phyloP scores from a whole-genome alignment of 2,113 vertebrate species.

The Neomonachus schauinslandi region DNA sequence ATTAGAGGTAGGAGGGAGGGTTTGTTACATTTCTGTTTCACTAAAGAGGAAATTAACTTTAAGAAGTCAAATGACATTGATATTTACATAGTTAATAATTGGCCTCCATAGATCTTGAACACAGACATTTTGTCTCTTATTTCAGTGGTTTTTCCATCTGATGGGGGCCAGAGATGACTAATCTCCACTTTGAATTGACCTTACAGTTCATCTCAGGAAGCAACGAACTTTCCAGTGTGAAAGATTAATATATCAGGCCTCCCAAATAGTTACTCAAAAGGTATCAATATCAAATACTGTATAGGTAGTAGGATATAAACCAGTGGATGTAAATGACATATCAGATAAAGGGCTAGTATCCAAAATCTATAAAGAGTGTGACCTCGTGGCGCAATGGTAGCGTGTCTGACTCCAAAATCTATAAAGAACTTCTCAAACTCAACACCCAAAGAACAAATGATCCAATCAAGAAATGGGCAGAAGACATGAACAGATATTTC shows the following conservation, averaged over 20 bases:
- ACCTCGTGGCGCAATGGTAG: no score
- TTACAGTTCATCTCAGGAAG: conserved; percentile 32
- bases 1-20: neutral
- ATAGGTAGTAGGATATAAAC: neutral
- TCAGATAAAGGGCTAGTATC: no score
- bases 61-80: neutral
- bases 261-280: neutral
- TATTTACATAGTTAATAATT: conserved; percentile 26
- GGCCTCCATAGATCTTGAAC: neutral
- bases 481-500: no score
- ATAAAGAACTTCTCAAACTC: no score
- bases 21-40: neutral
- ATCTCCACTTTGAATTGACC: neutral
- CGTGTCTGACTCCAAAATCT: no score
- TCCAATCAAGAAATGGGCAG: no score
- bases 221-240: neutral
- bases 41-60: neutral
- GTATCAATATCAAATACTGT: neutral
- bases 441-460: no score
- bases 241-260: neutral
- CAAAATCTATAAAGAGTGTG: no score
- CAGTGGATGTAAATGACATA: neutral
- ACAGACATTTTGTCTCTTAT: neutral
- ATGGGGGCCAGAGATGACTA: neutral
- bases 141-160: neutral